Conservation (phyloP, 2,888 invertebrate genomes). For the Philaethria dido region DNA sequence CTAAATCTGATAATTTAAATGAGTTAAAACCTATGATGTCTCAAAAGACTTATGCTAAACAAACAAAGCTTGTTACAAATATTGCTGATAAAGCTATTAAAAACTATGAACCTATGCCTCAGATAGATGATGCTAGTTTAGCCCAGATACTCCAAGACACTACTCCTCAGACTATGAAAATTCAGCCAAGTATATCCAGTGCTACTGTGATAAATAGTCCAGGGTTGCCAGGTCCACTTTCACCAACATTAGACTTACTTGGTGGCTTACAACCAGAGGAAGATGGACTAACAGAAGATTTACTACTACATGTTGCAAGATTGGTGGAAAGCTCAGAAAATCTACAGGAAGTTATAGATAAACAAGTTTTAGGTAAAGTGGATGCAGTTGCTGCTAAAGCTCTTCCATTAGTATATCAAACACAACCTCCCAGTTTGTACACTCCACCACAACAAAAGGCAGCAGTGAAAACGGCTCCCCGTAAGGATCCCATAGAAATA, state of each 20-base stretch:
- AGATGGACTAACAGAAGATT: constrained; percentile 87
- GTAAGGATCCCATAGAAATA: constrained; percentile 88
- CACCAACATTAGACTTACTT: constrained; percentile 83
- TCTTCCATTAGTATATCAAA: constrained; percentile 48
- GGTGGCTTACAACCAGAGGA: constrained; percentile 86
- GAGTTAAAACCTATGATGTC: constrained; percentile 51
- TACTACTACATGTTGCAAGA: constrained; percentile 89
- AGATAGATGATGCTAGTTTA: constrained; percentile 77
- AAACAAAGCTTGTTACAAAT: constrained; percentile 54
- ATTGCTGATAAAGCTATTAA: constrained; percentile 62
- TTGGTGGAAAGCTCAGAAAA: constrained; percentile 87
- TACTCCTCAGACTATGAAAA: constrained; percentile 60
- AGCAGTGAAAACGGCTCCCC: constrained; percentile 59
- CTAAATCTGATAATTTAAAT: constrained; percentile 50
- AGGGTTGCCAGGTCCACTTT: constrained; percentile 81
- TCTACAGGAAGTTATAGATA: constrained; percentile 88
- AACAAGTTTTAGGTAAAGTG: constrained; percentile 83
- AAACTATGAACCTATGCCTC: constrained; percentile 72
- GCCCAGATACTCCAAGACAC: constrained; percentile 79
- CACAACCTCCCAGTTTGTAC: constrained; percentile 53
- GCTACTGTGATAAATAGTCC: constrained; percentile 73
- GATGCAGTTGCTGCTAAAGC: constrained; percentile 59
- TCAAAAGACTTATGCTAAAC: constrained; percentile 60
- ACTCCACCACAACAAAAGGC: constrained; percentile 60
- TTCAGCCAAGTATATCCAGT: constrained; percentile 60